Percentiles rank a stretch among this genome's conserved stretches.
These are phyloP conservation scores for Carassius auratus DNA, from an alignment of 2,113 vertebrate species.

Conservation along the genomic window DNA sequence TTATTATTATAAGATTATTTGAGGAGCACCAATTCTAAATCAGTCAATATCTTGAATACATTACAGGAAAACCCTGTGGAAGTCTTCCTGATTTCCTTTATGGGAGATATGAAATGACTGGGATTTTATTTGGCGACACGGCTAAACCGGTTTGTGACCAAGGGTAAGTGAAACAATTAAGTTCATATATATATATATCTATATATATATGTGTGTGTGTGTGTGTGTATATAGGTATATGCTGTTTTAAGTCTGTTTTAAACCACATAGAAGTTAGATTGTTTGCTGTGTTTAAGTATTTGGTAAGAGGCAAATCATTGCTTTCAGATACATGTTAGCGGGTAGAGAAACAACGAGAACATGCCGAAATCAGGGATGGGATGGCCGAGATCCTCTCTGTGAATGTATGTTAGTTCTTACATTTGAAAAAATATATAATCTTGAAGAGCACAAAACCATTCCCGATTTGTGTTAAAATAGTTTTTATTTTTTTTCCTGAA, in stretches of 20 bases:
- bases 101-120: constrained; percentile 41
- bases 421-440: neutral
- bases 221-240: too few species aligned
- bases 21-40: neutral
- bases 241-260: neutral
- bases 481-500: too few species aligned
- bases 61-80: constrained; percentile 52
- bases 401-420: constrained; percentile 58
- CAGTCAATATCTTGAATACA: neutral
- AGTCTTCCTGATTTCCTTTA: neutral
- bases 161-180: constrained; percentile 59
- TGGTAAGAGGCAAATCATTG: neutral
- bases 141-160: constrained; percentile 39
- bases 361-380: constrained; percentile 54
- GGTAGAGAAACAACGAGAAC: accelerated
- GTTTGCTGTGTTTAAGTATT: neutral
- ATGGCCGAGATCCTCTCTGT: constrained; percentile 47
- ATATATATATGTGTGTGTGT: too few species aligned
- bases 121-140: constrained; percentile 45
- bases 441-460: neutral
- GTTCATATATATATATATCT: too few species aligned
- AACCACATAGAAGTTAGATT: neutral
- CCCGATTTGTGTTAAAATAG: too few species aligned
- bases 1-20: too few species aligned
- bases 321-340: neutral